Conservation (phyloP, 2,797 vertebrate species). For the Anguilla obscura region DNA sequence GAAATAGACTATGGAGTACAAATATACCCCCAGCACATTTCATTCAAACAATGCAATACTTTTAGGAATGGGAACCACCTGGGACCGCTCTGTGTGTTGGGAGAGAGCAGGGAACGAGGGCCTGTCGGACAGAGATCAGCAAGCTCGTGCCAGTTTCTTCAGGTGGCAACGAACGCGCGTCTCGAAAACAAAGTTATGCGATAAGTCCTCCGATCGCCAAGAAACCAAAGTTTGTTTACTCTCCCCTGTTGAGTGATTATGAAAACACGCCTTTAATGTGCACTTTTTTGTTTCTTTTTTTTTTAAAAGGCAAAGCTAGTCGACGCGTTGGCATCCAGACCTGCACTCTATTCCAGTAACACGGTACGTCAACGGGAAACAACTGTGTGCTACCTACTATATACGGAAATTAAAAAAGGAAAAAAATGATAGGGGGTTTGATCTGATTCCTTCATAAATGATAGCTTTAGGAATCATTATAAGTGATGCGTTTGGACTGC, state of each 20-base stretch:
- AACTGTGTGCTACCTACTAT: background rate
- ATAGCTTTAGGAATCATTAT: constrained; percentile 4
- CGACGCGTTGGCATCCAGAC: background rate
- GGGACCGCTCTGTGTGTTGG: background rate
- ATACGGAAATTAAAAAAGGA: background rate
- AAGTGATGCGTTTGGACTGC: background rate
- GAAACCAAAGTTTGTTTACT: constrained; percentile 19
- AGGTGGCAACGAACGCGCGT: background rate
- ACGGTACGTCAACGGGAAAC: background rate
- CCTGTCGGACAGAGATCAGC: too few relatives aligned
- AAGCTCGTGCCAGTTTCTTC: background rate
- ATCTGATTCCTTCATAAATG: constrained; percentile 6
- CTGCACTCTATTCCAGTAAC: background rate
- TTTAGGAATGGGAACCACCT: constrained; percentile 14
- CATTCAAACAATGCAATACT: constrained; percentile 14
- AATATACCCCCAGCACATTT: constrained; percentile 1
- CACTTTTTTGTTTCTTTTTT: background rate
- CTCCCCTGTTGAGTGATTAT: constrained; percentile 22
- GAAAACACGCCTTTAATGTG: background rate
- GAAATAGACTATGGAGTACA: background rate
- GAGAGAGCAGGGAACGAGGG: background rate
- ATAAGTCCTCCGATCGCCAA: background rate
- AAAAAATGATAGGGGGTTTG: background rate
- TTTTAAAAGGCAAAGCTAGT: background rate
- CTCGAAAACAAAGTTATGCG: background rate